Percentiles rank a stretch among this genome's conserved stretches.
Conservation (phyloP, 2,797 vertebrate species). For the Xenopus petersii region DNA sequence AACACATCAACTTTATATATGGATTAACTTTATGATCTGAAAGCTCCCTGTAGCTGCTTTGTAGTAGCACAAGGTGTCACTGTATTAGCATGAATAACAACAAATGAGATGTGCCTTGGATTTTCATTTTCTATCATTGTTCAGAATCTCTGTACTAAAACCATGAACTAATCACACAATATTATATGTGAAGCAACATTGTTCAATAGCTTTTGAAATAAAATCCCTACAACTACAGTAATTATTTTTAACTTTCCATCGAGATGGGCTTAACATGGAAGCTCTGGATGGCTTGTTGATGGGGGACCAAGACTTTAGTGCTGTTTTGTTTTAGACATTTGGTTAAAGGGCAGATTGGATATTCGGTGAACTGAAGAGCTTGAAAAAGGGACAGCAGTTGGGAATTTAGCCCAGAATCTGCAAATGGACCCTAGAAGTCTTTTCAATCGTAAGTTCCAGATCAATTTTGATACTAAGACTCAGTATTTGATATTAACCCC, state of each 20-base stretch:
- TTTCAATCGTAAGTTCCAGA: constrained; percentile 62
- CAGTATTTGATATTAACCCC: constrained; percentile 64
- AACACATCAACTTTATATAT: too few species aligned
- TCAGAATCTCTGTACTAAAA: background rate
- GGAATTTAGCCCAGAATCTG: constrained; percentile 70
- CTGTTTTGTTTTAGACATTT: constrained; percentile 53
- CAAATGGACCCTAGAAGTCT: constrained; percentile 63
- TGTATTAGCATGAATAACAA: constrained; percentile 18
- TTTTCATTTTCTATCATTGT: constrained; percentile 9
- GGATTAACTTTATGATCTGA: too few species aligned
- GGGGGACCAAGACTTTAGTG: background rate
- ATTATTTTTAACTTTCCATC: background rate
- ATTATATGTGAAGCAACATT: background rate
- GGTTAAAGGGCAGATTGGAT: constrained; percentile 64
- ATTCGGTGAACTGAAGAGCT: constrained; percentile 66
- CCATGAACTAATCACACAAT: background rate
- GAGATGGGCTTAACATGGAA: constrained; percentile 12
- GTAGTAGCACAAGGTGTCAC: constrained; percentile 32
- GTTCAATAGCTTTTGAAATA: background rate
- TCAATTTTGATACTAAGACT: constrained; percentile 62
- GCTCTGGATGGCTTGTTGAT: constrained; percentile 4
- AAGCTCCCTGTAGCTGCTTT: background rate
- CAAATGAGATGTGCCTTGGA: constrained; percentile 1
- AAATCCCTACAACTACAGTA: background rate
- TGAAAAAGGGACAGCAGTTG: constrained; percentile 66